Conservation (phyloP, 2,113 vertebrate species). For the Pycnonotus jocosus region DNA sequence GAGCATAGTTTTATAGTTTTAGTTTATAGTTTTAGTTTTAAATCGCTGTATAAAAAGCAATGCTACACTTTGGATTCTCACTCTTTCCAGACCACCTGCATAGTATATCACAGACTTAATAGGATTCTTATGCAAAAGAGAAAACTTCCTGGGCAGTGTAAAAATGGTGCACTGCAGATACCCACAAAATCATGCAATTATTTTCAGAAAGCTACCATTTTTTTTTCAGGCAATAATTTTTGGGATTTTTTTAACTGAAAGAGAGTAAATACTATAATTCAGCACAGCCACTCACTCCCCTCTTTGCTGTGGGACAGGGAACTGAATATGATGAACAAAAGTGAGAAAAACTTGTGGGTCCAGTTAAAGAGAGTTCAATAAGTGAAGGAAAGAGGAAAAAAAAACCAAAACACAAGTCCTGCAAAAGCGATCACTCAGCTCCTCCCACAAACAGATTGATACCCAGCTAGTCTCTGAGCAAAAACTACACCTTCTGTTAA, state of each 20-base stretch:
- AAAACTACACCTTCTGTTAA: too few species aligned
- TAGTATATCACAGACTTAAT: background rate
- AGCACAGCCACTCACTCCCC: accelerated
- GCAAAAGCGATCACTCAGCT: background rate
- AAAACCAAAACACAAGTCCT: background rate
- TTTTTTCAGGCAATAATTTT: background rate
- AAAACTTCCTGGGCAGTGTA: background rate
- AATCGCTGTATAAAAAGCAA: background rate
- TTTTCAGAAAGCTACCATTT: background rate
- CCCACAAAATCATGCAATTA: background rate
- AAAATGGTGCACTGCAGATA: background rate
- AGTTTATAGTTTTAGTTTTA: background rate
- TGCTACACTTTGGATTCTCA: background rate
- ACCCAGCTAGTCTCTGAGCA: background rate
- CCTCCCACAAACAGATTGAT: background rate
- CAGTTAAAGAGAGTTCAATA: background rate
- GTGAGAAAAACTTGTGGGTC: background rate
- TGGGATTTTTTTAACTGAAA: background rate
- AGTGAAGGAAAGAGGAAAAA: background rate
- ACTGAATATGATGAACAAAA: background rate
- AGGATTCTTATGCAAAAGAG: background rate
- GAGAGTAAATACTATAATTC: background rate
- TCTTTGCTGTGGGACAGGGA: accelerated
- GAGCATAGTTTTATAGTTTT: too few species aligned
- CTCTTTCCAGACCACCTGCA: background rate